phyloP scores from a whole-genome alignment of 2,113 vertebrate species.

The Pseudopipra pipra region DNA sequence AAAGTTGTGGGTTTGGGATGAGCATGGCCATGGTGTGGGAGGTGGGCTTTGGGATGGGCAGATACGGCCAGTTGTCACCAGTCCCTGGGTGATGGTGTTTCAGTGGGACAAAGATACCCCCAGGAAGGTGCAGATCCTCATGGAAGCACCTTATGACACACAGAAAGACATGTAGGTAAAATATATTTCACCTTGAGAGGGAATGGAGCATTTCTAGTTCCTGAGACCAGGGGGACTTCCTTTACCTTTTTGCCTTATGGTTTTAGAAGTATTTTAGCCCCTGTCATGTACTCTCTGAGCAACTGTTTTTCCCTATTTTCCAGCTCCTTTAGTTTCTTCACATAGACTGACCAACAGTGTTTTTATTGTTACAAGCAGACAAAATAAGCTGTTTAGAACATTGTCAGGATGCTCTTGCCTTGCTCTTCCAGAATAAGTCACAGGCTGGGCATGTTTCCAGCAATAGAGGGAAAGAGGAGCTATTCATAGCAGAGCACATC shows the following conservation, averaged over 20 bases:
- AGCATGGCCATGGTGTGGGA: neutral
- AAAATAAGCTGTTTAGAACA: neutral
- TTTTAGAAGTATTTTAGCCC: neutral
- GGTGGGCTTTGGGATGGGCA: neutral
- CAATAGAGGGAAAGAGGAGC: neutral
- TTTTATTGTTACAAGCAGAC: neutral
- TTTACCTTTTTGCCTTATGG: neutral
- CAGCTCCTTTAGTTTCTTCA: neutral
- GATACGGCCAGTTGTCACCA: rapidly evolving
- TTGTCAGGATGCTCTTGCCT: neutral
- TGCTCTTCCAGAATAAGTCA: neutral
- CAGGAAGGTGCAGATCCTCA: neutral
- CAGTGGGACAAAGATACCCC: neutral
- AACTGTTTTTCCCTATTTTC: neutral
- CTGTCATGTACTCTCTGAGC: neutral
- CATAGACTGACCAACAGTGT: neutral
- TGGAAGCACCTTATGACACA: neutral
- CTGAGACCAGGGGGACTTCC: neutral
- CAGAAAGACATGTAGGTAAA: neutral
- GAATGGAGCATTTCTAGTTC: neutral
- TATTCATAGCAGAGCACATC: neutral
- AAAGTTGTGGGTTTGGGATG: neutral
- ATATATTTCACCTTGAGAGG: neutral
- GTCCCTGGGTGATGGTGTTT: no score
- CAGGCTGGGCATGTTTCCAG: neutral